Base-by-base conservation (phyloP, 2,797 vertebrate species). In the Australoheros facetus region DNA sequence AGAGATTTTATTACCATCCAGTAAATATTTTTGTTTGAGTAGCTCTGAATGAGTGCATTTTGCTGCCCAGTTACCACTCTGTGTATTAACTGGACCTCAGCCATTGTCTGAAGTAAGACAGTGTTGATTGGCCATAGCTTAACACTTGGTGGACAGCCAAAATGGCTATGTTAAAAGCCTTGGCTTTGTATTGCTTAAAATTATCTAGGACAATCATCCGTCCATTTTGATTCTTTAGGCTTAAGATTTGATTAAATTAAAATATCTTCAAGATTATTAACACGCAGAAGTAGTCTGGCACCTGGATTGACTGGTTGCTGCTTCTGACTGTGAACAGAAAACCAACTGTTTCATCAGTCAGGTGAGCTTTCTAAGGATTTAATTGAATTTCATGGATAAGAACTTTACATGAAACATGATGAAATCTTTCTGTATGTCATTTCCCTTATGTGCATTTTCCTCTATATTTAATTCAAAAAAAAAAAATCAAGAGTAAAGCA, bases 1-100 rank as follows among this genome's bases (percentile, higher is more conserved):
- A 32, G 70, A 60, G 57, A 73, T 83, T 88, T 89, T 71, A 92
- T 86, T 87, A 71, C 78, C 62, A 85, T 89, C 91, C 88, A 85
- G 89, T 94, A 93, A 92, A 92, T 91, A 85, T 91, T 92, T 32
- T 89, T 45, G 90, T 86, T 90, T 71, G 37, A 78, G 66, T 77
- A 75, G 71, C 70, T 84, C 82, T 89, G 87, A 89, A 79, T 64
- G 73, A 83, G 82, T 85, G 66, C 71, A 32, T 85, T 92, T 64
- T 78, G 82, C 82, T 91, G 87, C 85, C 84, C 85, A 76, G 71
- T 86, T 89, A 81, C 86, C 89, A 72, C 85, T 89, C 77, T 58
- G 77, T 66, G 84, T 82, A 87, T 89, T 91, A 84, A 56, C 86
- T 86, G 88, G 87, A 87, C 19, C n/a, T 53, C 69, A 30, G 92